Base-by-base conservation (phyloP, 37 sponge, comb jelly and placozoan species). In the Petrosia ficiformis region DNA sequence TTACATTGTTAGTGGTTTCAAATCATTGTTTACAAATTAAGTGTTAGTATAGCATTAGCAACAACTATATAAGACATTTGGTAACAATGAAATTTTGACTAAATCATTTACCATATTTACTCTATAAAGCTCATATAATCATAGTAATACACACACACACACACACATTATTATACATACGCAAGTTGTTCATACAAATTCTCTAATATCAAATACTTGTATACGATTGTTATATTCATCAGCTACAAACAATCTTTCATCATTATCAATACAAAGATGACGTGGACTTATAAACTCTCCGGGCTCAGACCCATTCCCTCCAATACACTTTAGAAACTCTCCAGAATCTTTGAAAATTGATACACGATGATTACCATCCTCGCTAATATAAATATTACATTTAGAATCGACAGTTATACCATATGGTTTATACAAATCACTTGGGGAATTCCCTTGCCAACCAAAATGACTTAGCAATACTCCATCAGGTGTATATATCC, bases 351-450 rank as follows among this genome's bases (percentile, higher is more conserved):
- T 39, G 48, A 82, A 82, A 28, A 82, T n/a, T 6, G 82, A 82
- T 1, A 82, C 73, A 6, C 82, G 65, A 73, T 82, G 82, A 24
- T 82, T 82, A 10, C 82, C 82, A 36, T 59, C 65, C 57, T 82
- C 82, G 24, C 74, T 73, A 30, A 82, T 59, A 2, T 68, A 29
- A 48, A 82, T 82, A 39, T 67, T 61, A 26, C 82, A 74, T n/a
- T 82, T 34, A 1, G 57, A 68, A 59, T 74, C 68, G 11, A 82
- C 44, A n/a, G 82, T 75, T 14, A 82, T 66, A 2, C 82, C 82
- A 56, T 26, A 73, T 0, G 82, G 82, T 22, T 39, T 43, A 39
- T 74, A 34, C 0, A 82, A 68, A 2, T 82, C 82, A 36, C 82
- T 75, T 4, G 74, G 75, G 2, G 1, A 29, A 54, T 16, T 2